Conservation (phyloP, 2,888 invertebrate genomes). For the Odontocolon sp. region DNA sequence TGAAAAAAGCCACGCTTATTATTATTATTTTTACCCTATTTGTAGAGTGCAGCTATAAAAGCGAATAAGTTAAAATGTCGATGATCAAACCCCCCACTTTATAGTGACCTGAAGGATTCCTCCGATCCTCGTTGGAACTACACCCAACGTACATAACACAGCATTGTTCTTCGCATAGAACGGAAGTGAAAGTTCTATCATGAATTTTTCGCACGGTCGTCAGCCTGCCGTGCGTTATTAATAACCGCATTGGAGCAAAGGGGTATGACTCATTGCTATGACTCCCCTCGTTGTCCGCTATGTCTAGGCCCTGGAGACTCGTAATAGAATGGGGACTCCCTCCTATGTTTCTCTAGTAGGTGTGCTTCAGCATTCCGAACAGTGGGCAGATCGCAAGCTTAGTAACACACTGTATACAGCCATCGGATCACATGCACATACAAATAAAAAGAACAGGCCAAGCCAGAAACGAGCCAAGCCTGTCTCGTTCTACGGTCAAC, state of each 20-base stretch:
- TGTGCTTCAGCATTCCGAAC: conserved; percentile 69
- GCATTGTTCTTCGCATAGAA: conserved; percentile 51
- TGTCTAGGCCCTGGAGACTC: conserved; percentile 32
- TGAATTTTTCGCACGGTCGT: conserved; percentile 59
- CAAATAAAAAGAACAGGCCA: background rate
- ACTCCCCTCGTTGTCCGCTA: conserved; percentile 45
- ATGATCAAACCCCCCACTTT: conserved; percentile 7
- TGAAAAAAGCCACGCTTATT: no score
- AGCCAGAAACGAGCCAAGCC: background rate
- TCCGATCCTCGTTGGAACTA: background rate
- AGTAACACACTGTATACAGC: conserved; percentile 48
- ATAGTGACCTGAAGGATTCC: conserved; percentile 10
- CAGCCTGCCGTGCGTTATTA: conserved; percentile 58
- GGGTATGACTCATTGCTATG: conserved; percentile 58
- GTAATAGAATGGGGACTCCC: conserved; percentile 49
- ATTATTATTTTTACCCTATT: no score
- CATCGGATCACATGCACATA: conserved; percentile 6
- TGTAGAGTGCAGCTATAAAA: no score
- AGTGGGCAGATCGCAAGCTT: conserved; percentile 68
- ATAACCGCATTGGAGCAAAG: conserved; percentile 52
- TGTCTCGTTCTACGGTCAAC: conserved; percentile 5
- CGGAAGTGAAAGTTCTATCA: conserved; percentile 62
- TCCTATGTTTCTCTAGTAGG: conserved; percentile 60
- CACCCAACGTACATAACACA: conserved; percentile 13
- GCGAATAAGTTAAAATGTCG: no score